Conservation (phyloP, 2,113 vertebrate genomes). For the Vanacampus margaritifer region DNA sequence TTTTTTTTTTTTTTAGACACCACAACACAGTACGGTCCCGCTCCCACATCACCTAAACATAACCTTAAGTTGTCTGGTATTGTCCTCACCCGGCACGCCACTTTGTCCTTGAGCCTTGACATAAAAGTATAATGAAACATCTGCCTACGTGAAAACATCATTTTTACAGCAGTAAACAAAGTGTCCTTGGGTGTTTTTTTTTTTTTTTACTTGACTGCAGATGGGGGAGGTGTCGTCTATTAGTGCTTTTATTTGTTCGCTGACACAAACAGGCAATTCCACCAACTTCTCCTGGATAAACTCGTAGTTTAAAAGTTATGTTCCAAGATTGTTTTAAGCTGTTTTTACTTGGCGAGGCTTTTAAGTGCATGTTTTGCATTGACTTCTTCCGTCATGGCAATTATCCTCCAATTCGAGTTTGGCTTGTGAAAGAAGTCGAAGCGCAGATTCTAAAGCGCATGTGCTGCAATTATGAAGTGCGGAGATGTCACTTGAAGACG, state of each 20-base stretch:
- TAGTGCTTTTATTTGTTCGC: too few species aligned
- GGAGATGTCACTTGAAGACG: background rate
- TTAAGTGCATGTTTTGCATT: conserved; percentile 6
- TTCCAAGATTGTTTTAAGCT: background rate
- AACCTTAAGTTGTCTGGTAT: conserved; percentile 6
- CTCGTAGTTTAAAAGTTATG: background rate
- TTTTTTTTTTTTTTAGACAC: conserved; percentile 6
- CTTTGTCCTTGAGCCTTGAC: conserved; percentile 18
- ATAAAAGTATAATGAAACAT: background rate
- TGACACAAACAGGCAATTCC: background rate
- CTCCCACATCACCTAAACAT: background rate
- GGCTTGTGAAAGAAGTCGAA: conserved; percentile 6
- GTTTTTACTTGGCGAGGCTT: background rate
- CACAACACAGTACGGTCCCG: background rate
- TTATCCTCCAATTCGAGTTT: background rate
- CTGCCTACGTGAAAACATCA: background rate
- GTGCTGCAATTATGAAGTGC: background rate
- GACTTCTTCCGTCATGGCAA: conserved; percentile 1
- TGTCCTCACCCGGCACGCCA: conserved; percentile 23
- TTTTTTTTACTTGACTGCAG: too few species aligned
- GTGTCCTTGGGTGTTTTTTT: background rate
- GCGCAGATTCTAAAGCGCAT: background rate
- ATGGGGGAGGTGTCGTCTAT: too few species aligned
- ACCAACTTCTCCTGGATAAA: background rate
- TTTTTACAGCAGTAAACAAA: too few species aligned